Conservation (phyloP, 2,888 invertebrate species). For the Dascillus cervinus region DNA sequence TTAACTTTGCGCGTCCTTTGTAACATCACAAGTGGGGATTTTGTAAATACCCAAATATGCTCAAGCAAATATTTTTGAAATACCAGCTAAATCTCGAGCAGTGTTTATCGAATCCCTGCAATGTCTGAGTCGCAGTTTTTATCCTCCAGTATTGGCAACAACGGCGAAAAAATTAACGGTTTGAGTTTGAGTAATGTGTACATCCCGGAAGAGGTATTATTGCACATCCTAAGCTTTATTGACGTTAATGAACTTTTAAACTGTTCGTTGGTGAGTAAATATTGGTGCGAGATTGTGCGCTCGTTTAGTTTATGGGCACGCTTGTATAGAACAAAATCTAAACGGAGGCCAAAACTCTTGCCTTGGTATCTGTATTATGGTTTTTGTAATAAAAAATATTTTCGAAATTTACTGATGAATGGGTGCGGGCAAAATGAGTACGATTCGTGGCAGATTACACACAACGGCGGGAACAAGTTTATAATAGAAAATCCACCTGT, state of each 20-base stretch:
- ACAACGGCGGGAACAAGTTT: slow-evolving; percentile 37
- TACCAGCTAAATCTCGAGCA: too few relatives aligned
- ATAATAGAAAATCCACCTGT: slow-evolving; percentile 37
- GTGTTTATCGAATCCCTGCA: too few relatives aligned
- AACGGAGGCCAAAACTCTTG: slow-evolving; percentile 20
- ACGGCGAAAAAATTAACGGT: too few relatives aligned
- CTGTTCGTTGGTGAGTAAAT: slow-evolving; percentile 39
- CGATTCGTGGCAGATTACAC: slow-evolving; percentile 31
- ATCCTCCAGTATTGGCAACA: too few relatives aligned
- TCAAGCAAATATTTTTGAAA: too few relatives aligned
- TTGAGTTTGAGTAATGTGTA: slow-evolving; percentile 19
- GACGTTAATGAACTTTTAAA: slow-evolving; percentile 32
- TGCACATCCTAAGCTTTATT: slow-evolving; percentile 30
- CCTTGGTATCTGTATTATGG: slow-evolving; percentile 33
- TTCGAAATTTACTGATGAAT: slow-evolving; percentile 41
- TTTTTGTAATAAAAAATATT: slow-evolving; percentile 35
- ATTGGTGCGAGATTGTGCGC: slow-evolving; percentile 37
- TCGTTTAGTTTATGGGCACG: slow-evolving; percentile 12
- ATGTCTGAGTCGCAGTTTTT: too few relatives aligned
- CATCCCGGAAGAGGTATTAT: slow-evolving; percentile 39
- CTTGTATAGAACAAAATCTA: slow-evolving; percentile 8
- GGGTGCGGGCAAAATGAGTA: slow-evolving; percentile 34
- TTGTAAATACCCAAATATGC: too few relatives aligned
- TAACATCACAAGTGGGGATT: too few relatives aligned
- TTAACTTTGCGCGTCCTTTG: too few relatives aligned